These are phyloP conservation scores for Nematolebias whitei DNA, from an alignment of 2,113 vertebrate genomes.

Conservation along the genomic window DNA sequence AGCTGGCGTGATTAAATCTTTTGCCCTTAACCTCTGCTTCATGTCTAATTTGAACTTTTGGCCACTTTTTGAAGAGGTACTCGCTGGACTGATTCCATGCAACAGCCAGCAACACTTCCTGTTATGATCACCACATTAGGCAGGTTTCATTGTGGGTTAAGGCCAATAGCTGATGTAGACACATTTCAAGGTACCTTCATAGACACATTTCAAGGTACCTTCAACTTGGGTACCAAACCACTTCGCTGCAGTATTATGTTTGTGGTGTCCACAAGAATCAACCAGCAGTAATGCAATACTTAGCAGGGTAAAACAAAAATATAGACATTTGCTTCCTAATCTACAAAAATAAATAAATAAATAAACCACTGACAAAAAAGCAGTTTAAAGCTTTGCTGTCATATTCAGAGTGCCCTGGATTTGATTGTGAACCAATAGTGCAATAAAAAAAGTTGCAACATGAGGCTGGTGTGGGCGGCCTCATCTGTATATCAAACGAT, in stretches of 20 bases:
- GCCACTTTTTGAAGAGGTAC: slow-evolving; percentile 14
- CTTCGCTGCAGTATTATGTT: slow-evolving; percentile 49
- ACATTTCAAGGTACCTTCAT: slow-evolving; percentile 47
- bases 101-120: slow-evolving; percentile 28
- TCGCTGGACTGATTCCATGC: slow-evolving; percentile 28
- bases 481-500: background rate
- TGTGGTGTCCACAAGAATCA: slow-evolving; percentile 63
- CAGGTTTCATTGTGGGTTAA: slow-evolving; percentile 11
- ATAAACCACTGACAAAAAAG: slow-evolving; percentile 17
- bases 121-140: slow-evolving; percentile 31
- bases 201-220: slow-evolving; percentile 48
- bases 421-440: slow-evolving; percentile 5
- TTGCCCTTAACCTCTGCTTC: slow-evolving; percentile 12
- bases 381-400: slow-evolving; percentile 1
- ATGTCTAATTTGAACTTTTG: slow-evolving; percentile 28
- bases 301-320: slow-evolving; percentile 48
- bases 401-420: slow-evolving; percentile 8
- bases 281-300: slow-evolving; percentile 26
- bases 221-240: slow-evolving; percentile 46
- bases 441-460: slow-evolving; percentile 33
- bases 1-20: slow-evolving; percentile 41
- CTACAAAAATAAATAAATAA: slow-evolving; percentile 34
- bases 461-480: background rate
- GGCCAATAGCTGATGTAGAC: slow-evolving; percentile 16
- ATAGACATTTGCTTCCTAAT: slow-evolving; percentile 43